Evolutionary conservation across 2,113 vertebrate genomes (phyloP).

Genomic region (Asarcornis scutulata): DNA sequence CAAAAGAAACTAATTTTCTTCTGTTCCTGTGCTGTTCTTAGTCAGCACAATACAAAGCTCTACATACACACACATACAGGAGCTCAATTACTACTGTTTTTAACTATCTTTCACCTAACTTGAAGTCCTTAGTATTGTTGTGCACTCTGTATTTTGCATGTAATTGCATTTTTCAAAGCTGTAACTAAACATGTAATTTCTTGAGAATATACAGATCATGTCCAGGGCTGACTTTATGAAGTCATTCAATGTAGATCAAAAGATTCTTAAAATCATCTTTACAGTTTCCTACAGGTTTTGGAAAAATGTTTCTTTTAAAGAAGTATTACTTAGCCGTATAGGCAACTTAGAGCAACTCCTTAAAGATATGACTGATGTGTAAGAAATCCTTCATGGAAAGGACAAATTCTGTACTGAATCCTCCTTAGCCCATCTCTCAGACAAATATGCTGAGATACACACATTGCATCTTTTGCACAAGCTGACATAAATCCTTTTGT

Average conservation of each 20-base stretch:
- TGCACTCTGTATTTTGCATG: neutral
- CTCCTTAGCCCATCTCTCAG: neutral
- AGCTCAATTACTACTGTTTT: neutral
- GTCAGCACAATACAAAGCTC: neutral
- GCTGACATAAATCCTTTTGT: neutral
- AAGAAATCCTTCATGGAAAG: neutral
- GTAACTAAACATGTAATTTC: neutral
- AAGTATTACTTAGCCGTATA: neutral
- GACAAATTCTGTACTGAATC: neutral
- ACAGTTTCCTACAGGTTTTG: neutral
- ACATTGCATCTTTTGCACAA: neutral
- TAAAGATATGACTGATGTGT: neutral
- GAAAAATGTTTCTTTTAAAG: neutral
- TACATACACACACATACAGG: accelerated
- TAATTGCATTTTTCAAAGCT: neutral
- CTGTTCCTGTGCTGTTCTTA: neutral
- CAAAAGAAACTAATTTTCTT: neutral
- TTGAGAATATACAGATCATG: neutral
- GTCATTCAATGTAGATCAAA: no score
- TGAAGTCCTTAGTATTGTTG: neutral
- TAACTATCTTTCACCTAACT: neutral
- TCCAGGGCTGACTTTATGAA: neutral
- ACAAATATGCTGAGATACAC: neutral
- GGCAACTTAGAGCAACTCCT: neutral
- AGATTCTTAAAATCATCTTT: no score